A percentile compares a stretch with the other conserved stretches of the same genome.
These are phyloP conservation scores for Chironomus striatipennis DNA, from an alignment of 1,140 invertebrate species.

Conservation along the genomic window DNA sequence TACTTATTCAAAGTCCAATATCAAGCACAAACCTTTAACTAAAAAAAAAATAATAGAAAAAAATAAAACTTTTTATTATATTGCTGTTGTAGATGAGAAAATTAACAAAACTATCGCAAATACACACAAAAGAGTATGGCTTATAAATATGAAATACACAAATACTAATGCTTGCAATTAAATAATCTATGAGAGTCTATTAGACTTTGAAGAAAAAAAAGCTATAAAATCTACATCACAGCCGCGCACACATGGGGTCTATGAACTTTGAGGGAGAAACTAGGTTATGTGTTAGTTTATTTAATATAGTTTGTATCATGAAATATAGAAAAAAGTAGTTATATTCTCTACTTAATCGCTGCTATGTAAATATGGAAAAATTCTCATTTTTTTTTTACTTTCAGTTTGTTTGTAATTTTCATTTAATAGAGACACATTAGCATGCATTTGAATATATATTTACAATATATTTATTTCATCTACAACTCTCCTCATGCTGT, in stretches of 20 bases:
- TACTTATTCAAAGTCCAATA: conserved; percentile 14
- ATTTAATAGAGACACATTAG: conserved; percentile 8
- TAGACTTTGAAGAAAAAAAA: background rate
- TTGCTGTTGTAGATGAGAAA: background rate
- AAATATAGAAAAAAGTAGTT: background rate
- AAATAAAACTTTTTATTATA: background rate
- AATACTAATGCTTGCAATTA: background rate
- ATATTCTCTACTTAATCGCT: background rate
- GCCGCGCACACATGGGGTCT: background rate
- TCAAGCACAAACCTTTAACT: conserved; percentile 12
- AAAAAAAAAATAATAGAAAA: background rate
- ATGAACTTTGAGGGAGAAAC: conserved; percentile 11
- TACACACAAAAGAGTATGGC: background rate
- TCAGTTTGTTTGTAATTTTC: background rate
- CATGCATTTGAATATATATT: conserved; percentile 7
- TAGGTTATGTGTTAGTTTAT: conserved; percentile 21
- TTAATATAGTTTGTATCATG: conserved; percentile 12
- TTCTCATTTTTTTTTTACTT: too few relatives aligned
- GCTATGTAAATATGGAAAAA: background rate
- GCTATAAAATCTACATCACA: conserved; percentile 17
- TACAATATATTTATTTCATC: too few relatives aligned
- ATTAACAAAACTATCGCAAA: background rate
- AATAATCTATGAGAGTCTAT: conserved; percentile 6
- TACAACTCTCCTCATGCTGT: too few relatives aligned
- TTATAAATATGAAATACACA: background rate